A percentile compares a stretch with the other conserved stretches of the same genome.
These are phyloP conservation scores for Patiria pectinifera DNA, from an alignment of 53 echinoderm and acorn worm species.

Conservation along the genomic window DNA sequence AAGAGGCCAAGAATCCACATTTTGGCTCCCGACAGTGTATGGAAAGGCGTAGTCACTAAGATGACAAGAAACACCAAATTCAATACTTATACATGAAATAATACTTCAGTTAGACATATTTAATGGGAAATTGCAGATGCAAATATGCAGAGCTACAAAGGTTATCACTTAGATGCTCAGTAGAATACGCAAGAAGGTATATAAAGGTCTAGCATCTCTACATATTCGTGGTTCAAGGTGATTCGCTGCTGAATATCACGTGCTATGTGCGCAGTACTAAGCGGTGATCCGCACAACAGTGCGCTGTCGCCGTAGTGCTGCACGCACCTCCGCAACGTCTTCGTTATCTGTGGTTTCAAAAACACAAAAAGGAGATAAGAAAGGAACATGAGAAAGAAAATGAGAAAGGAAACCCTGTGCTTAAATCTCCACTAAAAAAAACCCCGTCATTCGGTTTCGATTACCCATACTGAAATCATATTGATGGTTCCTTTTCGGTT, in stretches of 20 bases:
- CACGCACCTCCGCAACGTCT: conserved; percentile 2
- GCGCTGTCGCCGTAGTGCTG: conserved; percentile 36
- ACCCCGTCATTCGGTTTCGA: no score
- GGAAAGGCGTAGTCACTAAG: no score
- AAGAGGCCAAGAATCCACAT: no score
- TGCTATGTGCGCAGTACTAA: conserved; percentile 26
- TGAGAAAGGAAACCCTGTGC: neutral
- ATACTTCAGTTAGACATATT: no score
- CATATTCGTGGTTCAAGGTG: conserved; percentile 17
- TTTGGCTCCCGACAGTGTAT: no score
- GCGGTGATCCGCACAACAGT: conserved; percentile 27
- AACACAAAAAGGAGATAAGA: neutral
- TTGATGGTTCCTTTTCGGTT: no score
- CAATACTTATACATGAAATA: no score
- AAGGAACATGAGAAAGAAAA: neutral
- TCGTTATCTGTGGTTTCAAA: conserved; percentile 19
- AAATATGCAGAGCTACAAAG: no score
- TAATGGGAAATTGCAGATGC: no score
- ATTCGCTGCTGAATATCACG: conserved; percentile 62
- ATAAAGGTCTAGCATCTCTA: conserved; percentile 39
- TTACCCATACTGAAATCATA: no score
- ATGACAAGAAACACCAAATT: no score
- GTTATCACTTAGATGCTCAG: no score
- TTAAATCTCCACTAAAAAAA: neutral
- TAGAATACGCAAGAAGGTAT: neutral